Base-by-base conservation (phyloP, 1,140 invertebrate genomes). In the Drosophila nebulosa region DNA sequence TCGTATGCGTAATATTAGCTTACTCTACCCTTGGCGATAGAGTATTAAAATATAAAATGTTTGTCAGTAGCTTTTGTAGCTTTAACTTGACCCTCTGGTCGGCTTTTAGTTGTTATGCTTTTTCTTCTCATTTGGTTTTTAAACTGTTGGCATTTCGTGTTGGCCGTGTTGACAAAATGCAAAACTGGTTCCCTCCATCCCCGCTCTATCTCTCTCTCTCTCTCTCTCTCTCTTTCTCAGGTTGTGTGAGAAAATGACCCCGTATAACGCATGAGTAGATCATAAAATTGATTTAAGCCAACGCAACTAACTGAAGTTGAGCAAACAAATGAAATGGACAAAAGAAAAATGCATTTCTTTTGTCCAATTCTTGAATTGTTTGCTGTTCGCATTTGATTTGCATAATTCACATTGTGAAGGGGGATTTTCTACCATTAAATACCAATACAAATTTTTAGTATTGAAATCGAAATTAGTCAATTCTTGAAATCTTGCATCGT, bases 281-380 rank as follows among this genome's bases (percentile, higher is more conserved):
- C 36, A 71, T 84, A 84, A 86, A 86, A 84, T 86, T 84, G 80
- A 84, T 86, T 84, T 86, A 84, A 67, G 61, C 52, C 53, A 57
- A 36, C 26, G 62, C 18, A 56, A 62, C 52, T 64, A 36, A 21
- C 39, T 46, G 2, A 46, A 46, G 39, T 46, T 46, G 6, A 21
- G 16, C 55, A 21, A 57, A 21, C 16, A 32, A 35, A 30, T 22
- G 10, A n/a, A 21, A 26, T 5, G n/a, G n/a, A 55, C 6, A 12
- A 26, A 27, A 16, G n/a, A 21, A 21, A 21, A 30, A 18, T 4
- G 4, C 2, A 55, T 55, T 55, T 55, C 52, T 30, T 30, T 55
- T 55, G 52, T 55, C 16, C 1, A 18, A 30, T 55, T 55, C 52
- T 55, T 55, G 52, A 55, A 18, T 57, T 18, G 39, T 46, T 30